These are phyloP conservation scores for Dinocampus coccinellae DNA, from an alignment of 2,888 invertebrate genomes.

Conservation along the genomic window DNA sequence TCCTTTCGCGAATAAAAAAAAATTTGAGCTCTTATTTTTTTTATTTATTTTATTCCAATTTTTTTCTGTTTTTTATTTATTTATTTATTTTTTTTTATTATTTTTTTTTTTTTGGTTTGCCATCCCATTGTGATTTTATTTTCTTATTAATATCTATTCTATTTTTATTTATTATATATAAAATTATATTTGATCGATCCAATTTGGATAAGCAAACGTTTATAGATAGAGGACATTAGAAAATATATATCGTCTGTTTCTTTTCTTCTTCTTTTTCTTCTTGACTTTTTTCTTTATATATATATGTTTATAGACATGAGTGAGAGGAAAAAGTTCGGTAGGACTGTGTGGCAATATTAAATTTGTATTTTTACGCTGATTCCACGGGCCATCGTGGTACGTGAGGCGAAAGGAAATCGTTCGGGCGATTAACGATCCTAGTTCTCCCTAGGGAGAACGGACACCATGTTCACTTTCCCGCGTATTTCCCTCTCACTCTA, in stretches of 20 bases:
- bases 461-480: slow-evolving; percentile 20
- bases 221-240: neutral
- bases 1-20: slow-evolving; percentile 27
- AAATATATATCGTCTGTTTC: neutral
- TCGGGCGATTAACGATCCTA: slow-evolving; percentile 73
- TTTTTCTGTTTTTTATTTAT: too few species aligned
- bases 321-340: slow-evolving; percentile 12
- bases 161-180: neutral
- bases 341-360: slow-evolving; percentile 70
- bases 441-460: slow-evolving; percentile 57
- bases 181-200: neutral
- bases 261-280: neutral
- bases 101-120: neutral
- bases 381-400: slow-evolving; percentile 73
- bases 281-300: neutral
- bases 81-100: neutral
- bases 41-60: neutral
- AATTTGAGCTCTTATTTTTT: neutral
- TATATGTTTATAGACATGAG: slow-evolving; percentile 9
- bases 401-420: slow-evolving; percentile 73
- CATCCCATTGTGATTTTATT: too few species aligned
- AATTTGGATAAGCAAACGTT: neutral
- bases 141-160: too few species aligned
- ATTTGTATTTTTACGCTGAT: slow-evolving; percentile 77
- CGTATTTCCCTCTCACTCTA: neutral